Percentiles rank a stretch among this genome's conserved stretches.
Evolutionary conservation across 2,113 vertebrate genomes (phyloP).

Genomic region (Heterotilapia buettikoferi): DNA sequence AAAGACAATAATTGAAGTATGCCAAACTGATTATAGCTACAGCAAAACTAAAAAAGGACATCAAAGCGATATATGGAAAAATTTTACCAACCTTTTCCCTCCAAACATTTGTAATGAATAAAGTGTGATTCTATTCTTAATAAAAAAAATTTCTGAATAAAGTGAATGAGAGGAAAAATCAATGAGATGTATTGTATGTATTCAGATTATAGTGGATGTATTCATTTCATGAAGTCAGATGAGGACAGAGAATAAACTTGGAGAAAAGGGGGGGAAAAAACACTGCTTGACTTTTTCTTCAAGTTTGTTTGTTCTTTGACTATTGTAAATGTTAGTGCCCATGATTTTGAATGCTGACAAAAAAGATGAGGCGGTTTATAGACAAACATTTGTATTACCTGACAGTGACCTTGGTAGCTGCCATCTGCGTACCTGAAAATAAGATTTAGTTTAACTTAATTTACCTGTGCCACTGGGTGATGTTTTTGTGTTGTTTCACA

Average conservation of each 20-base stretch:
- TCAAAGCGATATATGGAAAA: not conserved
- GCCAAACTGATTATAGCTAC: not conserved
- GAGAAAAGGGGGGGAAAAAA: not conserved
- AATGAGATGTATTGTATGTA: not conserved
- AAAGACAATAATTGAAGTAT: not conserved
- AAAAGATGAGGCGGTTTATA: not conserved
- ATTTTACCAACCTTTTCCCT: not conserved
- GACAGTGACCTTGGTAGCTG: not conserved
- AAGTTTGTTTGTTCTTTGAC: not conserved
- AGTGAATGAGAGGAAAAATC: not conserved
- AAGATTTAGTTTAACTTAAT: not conserved
- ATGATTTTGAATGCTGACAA: not conserved
- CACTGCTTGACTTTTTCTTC: not conserved
- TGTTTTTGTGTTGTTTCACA: not conserved
- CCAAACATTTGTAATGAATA: not conserved
- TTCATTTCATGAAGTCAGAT: not conserved
- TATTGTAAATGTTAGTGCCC: not conserved
- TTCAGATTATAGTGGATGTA: not conserved
- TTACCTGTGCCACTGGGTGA: not conserved
- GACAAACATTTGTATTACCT: not conserved
- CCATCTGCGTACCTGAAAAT: not conserved
- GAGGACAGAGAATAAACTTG: not conserved
- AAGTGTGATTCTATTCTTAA: not conserved
- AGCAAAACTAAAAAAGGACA: not conserved
- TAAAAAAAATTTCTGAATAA: not conserved